Conservation (phyloP, 2,113 vertebrate species). For the Phaethon lepturus region DNA sequence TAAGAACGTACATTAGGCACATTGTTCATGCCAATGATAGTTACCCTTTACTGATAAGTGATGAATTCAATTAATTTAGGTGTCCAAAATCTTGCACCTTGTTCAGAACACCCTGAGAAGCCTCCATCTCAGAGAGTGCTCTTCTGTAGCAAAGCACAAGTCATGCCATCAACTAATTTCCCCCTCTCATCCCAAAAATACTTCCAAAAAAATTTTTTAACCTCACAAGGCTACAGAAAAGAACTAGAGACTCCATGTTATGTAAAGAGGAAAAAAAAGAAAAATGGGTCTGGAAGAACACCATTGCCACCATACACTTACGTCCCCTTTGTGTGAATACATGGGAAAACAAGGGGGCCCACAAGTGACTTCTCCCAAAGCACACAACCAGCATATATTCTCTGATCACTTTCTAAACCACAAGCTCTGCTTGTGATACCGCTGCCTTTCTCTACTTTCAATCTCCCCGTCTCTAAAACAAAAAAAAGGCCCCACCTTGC, state of each 20-base stretch:
- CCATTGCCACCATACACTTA: not conserved
- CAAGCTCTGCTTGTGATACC: not conserved
- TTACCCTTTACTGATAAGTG: not conserved
- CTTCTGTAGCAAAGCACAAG: not conserved
- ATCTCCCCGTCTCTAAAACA: not conserved
- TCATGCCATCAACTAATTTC: not conserved
- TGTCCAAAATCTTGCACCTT: not conserved
- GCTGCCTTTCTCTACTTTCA: not conserved
- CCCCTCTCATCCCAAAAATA: not conserved
- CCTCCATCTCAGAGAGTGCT: not conserved
- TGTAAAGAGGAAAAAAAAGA: too few species aligned
- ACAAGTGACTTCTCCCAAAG: not conserved
- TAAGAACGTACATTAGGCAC: fast-evolving
- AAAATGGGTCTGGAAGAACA: not conserved
- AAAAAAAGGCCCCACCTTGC: not conserved
- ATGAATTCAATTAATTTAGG: not conserved
- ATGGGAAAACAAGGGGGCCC: not conserved
- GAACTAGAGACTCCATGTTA: not conserved
- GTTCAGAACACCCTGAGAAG: not conserved
- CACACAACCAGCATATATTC: not conserved
- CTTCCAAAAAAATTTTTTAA: not conserved
- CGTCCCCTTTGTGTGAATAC: not conserved
- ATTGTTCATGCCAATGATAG: not conserved
- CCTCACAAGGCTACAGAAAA: not conserved
- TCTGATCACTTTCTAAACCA: not conserved